A percentile compares a stretch with the other conserved stretches of the same genome.
Conservation (phyloP, 2,113 vertebrate species). For the Litocranius walleri region DNA sequence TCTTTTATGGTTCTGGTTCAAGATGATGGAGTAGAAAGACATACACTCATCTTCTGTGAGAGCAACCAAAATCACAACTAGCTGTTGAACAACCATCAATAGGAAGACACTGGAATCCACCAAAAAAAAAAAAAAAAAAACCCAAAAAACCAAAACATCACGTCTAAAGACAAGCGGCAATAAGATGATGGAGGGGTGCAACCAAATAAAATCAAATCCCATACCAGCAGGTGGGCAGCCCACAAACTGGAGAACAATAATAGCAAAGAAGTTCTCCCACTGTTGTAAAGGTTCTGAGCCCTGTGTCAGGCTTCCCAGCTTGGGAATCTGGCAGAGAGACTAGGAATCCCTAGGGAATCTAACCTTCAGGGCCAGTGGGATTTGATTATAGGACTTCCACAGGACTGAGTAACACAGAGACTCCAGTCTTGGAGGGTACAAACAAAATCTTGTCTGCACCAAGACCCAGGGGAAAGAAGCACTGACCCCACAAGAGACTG, state of each 20-base stretch:
- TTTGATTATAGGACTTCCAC: background rate
- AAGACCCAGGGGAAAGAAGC: background rate
- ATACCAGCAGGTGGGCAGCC: background rate
- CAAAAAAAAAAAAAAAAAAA: too few species aligned
- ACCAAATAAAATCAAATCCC: background rate
- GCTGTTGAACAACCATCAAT: too few species aligned
- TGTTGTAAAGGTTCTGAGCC: background rate
- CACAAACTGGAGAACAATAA: background rate
- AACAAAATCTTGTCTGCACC: background rate
- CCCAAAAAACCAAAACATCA: background rate
- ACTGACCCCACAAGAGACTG: background rate
- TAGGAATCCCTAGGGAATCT: background rate
- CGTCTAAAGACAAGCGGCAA: background rate
- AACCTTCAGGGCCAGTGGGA: background rate
- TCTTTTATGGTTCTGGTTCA: too few species aligned
- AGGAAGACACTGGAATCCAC: too few species aligned
- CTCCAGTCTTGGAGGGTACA: background rate
- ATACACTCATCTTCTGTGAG: too few species aligned
- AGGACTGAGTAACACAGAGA: background rate
- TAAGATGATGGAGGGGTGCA: background rate
- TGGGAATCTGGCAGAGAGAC: background rate
- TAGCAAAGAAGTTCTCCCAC: background rate
- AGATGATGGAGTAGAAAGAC: too few species aligned
- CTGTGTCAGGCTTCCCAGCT: background rate
- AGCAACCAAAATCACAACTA: too few species aligned